Evolutionary conservation across 2,113 vertebrate species (phyloP).

Genomic region (Raphicerus campestris): DNA sequence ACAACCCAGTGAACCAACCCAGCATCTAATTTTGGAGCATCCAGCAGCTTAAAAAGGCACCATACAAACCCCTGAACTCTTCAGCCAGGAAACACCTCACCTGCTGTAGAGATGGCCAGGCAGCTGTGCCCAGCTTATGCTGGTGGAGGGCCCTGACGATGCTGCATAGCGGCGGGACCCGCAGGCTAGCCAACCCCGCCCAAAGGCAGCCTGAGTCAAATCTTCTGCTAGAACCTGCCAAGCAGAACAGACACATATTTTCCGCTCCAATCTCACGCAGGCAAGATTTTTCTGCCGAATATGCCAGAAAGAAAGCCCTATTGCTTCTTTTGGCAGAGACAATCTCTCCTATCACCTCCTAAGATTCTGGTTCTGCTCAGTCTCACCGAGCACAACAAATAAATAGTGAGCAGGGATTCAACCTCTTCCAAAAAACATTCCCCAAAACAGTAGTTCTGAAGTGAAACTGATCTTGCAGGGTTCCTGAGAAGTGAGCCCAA

Average conservation of each 20-base stretch:
- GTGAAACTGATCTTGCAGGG: not conserved
- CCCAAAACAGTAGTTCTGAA: not conserved
- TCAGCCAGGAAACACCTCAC: constrained; percentile 74
- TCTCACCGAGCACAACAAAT: not conserved
- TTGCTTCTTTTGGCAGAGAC: not conserved
- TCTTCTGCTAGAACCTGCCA: constrained; percentile 72
- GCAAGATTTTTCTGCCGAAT: not conserved
- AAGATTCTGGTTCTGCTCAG: not conserved
- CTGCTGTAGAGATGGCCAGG: constrained; percentile 85
- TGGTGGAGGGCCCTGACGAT: constrained; percentile 89
- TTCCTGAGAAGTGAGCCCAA: not conserved
- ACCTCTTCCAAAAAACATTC: not conserved
- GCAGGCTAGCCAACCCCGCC: constrained; percentile 68
- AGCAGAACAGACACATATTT: constrained; percentile 58
- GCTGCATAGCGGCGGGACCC: constrained; percentile 51
- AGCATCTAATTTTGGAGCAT: not conserved
- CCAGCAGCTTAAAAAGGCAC: not conserved
- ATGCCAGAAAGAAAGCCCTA: not conserved
- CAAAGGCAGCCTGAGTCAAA: constrained; percentile 59
- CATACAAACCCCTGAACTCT: not conserved
- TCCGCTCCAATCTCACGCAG: not conserved
- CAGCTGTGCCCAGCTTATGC: constrained; percentile 85
- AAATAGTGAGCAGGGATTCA: not conserved
- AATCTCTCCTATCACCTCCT: not conserved
- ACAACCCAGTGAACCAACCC: not conserved